These are phyloP conservation scores for Narcine bancroftii DNA, from an alignment of 2,113 vertebrate genomes.

Conservation along the genomic window DNA sequence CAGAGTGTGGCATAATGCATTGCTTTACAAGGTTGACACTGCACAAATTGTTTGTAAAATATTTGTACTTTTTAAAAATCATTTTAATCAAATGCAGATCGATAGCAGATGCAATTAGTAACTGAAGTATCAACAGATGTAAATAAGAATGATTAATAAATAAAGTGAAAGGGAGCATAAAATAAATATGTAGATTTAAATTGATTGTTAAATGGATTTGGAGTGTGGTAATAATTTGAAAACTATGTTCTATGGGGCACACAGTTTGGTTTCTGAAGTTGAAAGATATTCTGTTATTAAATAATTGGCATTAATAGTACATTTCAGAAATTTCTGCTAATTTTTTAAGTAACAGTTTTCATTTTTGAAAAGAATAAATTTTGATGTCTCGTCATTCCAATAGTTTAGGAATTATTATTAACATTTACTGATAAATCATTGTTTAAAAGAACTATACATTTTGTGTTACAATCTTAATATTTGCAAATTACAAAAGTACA, in stretches of 20 bases:
- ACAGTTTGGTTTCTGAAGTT: neutral
- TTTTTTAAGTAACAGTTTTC: neutral
- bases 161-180: no score
- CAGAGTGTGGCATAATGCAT: no score
- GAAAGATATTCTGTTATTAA: conserved; percentile 12
- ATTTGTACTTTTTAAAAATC: neutral
- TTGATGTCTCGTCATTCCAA: neutral
- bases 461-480: neutral
- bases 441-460: neutral
- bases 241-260: neutral
- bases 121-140: neutral
- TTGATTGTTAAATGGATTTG: neutral
- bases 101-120: neutral
- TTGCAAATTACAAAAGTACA: neutral
- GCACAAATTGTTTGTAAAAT: neutral
- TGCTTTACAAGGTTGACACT: neutral
- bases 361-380: neutral
- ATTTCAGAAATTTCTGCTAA: neutral
- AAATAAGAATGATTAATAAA: neutral
- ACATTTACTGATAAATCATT: neutral
- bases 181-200: conserved; percentile 10
- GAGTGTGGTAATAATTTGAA: conserved; percentile 7
- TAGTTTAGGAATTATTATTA: neutral
- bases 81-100: neutral
- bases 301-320: neutral